Evolutionary conservation across 30 jellyfish, hydroid and myxozoan species (phyloP).

Genomic region (Haliclystus octoradiatus): DNA sequence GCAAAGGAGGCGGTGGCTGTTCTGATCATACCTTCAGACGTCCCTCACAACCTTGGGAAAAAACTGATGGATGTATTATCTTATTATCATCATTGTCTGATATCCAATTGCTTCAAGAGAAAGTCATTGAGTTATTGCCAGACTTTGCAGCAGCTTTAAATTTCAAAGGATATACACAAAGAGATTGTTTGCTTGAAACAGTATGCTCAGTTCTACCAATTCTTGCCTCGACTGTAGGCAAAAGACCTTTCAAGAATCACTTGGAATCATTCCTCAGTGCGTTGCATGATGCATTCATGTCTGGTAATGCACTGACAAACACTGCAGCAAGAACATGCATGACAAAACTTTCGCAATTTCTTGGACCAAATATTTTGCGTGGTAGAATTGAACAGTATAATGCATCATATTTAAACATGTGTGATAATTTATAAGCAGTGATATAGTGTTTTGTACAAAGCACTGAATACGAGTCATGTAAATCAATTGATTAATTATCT

Average conservation of each 20-base stretch:
- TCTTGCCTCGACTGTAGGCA: conserved; percentile 76
- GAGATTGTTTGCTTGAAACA: conserved; percentile 66
- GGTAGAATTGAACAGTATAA: conserved; percentile 84
- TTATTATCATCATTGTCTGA: conserved; percentile 57
- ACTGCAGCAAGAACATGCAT: conserved; percentile 87
- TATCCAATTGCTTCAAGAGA: conserved; percentile 14
- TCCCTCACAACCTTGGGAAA: conserved; percentile 97
- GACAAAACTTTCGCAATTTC: conserved; percentile 12
- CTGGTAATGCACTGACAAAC: conserved; percentile 75
- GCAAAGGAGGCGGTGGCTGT: conserved; percentile 95
- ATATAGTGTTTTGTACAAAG: background rate
- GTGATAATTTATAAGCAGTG: background rate
- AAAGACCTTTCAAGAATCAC: conserved; percentile 57
- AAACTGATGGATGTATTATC: conserved; percentile 89
- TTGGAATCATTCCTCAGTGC: conserved; percentile 60
- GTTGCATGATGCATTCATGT: conserved; percentile 52
- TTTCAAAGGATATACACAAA: conserved; percentile 63
- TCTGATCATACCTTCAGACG: conserved; percentile 77
- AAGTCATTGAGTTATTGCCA: conserved; percentile 43
- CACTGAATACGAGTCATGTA: background rate
- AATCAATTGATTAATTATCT: too few species aligned
- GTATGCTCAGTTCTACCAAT: conserved; percentile 45
- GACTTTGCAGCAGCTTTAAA: conserved; percentile 47
- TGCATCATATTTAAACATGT: conserved; percentile 15
- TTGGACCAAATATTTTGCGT: conserved; percentile 75